Percentiles rank a stretch among this genome's conserved stretches.
phyloP scores from a whole-genome alignment of 2,113 vertebrate species.

The Pongo pygmaeus region DNA sequence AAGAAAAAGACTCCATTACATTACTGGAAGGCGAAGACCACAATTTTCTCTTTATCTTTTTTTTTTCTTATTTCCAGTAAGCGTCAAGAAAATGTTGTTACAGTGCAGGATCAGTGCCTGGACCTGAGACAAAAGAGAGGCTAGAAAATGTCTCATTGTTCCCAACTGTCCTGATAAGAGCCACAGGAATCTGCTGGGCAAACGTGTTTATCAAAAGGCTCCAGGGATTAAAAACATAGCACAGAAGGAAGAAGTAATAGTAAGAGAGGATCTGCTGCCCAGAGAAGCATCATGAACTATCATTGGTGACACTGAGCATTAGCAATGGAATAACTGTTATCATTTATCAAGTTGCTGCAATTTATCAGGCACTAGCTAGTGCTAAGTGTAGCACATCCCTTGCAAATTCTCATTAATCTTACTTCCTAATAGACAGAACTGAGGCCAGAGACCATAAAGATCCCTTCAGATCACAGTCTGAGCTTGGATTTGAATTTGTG shows the following conservation, averaged over 20 bases:
- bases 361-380: background rate
- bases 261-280: background rate
- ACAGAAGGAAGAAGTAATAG: background rate
- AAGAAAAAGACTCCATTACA: conserved; percentile 60
- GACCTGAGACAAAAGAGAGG: background rate
- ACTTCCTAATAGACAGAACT: no score
- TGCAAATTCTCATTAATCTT: background rate
- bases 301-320: background rate
- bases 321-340: rapidly evolving
- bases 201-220: background rate
- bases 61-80: conserved; percentile 67
- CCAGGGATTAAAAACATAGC: background rate
- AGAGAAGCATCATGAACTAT: background rate
- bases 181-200: background rate
- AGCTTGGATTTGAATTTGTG: background rate
- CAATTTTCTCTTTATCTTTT: conserved; percentile 12
- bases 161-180: background rate
- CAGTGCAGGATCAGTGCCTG: conserved; percentile 35
- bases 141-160: conserved; percentile 9
- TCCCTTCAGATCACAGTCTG: no score
- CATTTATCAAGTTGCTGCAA: no score
- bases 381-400: background rate
- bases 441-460: background rate
- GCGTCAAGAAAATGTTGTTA: conserved; percentile 48
- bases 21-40: conserved; percentile 74